A percentile compares a stretch with the other conserved stretches of the same genome.
Evolutionary conservation across 2,888 invertebrate genomes (phyloP).

Genomic region (Ochlodes sylvanus): DNA sequence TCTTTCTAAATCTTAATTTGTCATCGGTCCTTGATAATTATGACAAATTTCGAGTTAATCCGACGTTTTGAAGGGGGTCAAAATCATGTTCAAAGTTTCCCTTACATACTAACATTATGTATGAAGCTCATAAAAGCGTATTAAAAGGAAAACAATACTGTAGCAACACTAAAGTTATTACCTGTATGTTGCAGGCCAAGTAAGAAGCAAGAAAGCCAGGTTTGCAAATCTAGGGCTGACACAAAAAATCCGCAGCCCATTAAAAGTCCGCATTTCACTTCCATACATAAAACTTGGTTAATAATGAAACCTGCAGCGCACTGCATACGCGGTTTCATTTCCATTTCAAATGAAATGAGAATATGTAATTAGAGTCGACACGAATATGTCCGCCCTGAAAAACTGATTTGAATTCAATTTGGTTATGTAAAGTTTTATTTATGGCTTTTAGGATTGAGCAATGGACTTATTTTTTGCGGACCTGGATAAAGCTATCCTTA

Average conservation of each 20-base stretch:
- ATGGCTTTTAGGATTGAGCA: not conserved
- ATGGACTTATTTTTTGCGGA: not conserved
- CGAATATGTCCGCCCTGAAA: constrained; percentile 29
- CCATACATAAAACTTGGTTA: constrained; percentile 27
- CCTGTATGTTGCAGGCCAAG: too few species aligned
- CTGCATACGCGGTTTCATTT: constrained; percentile 44
- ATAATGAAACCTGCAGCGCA: constrained; percentile 40
- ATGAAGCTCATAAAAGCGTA: too few species aligned
- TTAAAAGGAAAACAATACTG: too few species aligned
- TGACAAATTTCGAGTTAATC: too few species aligned
- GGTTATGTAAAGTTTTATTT: constrained; percentile 8
- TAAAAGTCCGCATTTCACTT: constrained; percentile 22
- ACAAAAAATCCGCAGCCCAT: constrained; percentile 5
- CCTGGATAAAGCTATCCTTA: too few species aligned
- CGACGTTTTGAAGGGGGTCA: too few species aligned
- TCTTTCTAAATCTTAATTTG: too few species aligned
- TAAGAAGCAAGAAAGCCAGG: too few species aligned
- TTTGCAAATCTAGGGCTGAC: not conserved
- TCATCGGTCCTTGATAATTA: too few species aligned
- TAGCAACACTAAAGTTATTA: too few species aligned
- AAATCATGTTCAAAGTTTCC: too few species aligned
- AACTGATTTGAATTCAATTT: constrained; percentile 33
- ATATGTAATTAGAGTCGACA: constrained; percentile 41
- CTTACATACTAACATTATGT: too few species aligned
- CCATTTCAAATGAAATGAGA: constrained; percentile 46